phyloP scores from a whole-genome alignment of 2,888 invertebrate genomes.

The Fragum fragum region DNA sequence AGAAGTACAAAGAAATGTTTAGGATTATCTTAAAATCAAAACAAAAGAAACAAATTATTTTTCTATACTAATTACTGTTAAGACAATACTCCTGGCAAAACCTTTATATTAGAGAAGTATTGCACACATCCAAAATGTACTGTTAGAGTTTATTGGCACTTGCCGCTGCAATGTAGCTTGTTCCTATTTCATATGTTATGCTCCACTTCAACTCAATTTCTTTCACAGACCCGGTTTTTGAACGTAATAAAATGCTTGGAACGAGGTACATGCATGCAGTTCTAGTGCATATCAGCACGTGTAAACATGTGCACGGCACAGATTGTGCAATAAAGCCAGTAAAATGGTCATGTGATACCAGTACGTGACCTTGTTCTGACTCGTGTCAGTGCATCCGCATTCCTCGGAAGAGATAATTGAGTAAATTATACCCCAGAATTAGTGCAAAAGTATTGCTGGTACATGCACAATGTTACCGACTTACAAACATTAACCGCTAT shows the following conservation, averaged over 20 bases:
- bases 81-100: too few relatives aligned
- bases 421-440: too few relatives aligned
- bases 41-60: too few relatives aligned
- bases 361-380: neutral
- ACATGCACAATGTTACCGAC: too few relatives aligned
- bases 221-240: constrained; percentile 1
- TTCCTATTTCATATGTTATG: constrained; percentile 6
- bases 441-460: too few relatives aligned
- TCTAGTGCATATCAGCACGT: constrained; percentile 6
- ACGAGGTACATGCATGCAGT: neutral
- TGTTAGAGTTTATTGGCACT: neutral
- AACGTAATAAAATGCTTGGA: constrained; percentile 2
- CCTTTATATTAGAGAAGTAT: too few relatives aligned
- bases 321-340: neutral
- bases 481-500: too few relatives aligned
- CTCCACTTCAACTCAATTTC: constrained; percentile 6
- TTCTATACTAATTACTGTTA: too few relatives aligned
- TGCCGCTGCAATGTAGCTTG: neutral
- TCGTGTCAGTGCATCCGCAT: neutral
- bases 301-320: neutral
- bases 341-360: constrained; percentile 3
- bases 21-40: too few relatives aligned
- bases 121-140: too few relatives aligned
- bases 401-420: neutral
- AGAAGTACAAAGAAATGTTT: too few relatives aligned